Evolutionary conservation across 2,888 invertebrate species (phyloP).

Genomic region (Chironomus riparius): DNA sequence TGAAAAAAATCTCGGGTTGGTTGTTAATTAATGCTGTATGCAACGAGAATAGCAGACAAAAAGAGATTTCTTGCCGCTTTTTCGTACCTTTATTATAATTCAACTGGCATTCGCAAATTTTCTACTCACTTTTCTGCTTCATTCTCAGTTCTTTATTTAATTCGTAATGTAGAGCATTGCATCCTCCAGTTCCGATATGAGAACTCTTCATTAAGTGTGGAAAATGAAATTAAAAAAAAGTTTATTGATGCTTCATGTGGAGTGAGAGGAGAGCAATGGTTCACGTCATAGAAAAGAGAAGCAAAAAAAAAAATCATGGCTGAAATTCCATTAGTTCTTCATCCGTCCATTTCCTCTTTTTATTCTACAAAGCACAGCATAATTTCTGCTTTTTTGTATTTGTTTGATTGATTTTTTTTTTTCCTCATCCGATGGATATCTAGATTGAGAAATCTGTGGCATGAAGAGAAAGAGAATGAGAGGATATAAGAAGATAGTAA

Average conservation of each 20-base stretch:
- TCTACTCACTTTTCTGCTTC: neutral
- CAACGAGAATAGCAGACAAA: neutral
- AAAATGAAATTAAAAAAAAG: neutral
- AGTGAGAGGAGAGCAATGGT: neutral
- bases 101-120: neutral
- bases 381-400: too few species aligned
- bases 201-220: neutral
- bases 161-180: too few species aligned
- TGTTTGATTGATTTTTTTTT: too few species aligned
- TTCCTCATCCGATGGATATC: too few species aligned
- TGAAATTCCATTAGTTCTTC: neutral
- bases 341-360: neutral
- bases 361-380: neutral
- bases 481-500: too few species aligned
- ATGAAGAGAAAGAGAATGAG: too few species aligned
- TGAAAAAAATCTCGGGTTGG: slow-evolving; percentile 25
- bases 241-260: neutral
- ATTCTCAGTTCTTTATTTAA: neutral
- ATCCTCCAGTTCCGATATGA: too few species aligned
- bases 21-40: slow-evolving; percentile 25
- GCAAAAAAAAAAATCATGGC: neutral
- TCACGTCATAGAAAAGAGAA: neutral
- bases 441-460: too few species aligned
- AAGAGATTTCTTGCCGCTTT: slow-evolving; percentile 8
- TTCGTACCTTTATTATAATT: slow-evolving; percentile 13